Base-by-base conservation (phyloP, 2,888 invertebrate genomes). In the Sarcophaga subvicina region DNA sequence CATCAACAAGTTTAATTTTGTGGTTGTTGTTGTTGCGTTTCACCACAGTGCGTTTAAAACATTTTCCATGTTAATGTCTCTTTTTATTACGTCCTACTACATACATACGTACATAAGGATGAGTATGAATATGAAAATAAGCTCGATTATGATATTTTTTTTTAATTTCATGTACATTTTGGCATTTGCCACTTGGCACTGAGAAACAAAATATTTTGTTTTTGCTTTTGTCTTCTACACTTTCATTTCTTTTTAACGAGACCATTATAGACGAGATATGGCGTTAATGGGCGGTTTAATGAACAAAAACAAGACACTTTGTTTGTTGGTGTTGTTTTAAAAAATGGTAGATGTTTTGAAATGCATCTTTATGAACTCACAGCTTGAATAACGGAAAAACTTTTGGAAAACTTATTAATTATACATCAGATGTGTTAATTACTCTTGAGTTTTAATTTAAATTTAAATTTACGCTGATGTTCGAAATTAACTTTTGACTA, bases 51-150 rank as follows among this genome's bases (percentile, higher is more conserved):
- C 22, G 12, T 66, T 66, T 66, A 72, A 80, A 80, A 72, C 22
- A 25, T 73, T 81, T 73, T 72, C 67, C 62, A 77, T 62, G 54
- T 80, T 72, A 20, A 60, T 76, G 20, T 54, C 62, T 73, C 17
- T 70, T 14, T 25, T 71, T n/a, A 37, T 70, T 27, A n/a, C 37
- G 49, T 5, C 20, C 60, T 45, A 2, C 8, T 37, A 37, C 10
- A 37, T 37, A 37, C 37, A 10, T 37, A 37, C 10, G 8, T 37
- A 69, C 22, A 47, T 60, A 60, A n/a, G 14, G 12, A 78, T 70
- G 49, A 1, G 27, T 60, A 64, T 66, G 27, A 59, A 37, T 37
- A 37, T 37, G 59, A 25, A 73, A 73, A 80, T 73, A 5, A 73
- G 49, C 27, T n/a, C 60, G 20, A 54, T 79, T 54, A 71, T 37